These are phyloP conservation scores for Cynopterus brachyotis DNA, from an alignment of 2,113 vertebrate genomes.

Conservation along the genomic window DNA sequence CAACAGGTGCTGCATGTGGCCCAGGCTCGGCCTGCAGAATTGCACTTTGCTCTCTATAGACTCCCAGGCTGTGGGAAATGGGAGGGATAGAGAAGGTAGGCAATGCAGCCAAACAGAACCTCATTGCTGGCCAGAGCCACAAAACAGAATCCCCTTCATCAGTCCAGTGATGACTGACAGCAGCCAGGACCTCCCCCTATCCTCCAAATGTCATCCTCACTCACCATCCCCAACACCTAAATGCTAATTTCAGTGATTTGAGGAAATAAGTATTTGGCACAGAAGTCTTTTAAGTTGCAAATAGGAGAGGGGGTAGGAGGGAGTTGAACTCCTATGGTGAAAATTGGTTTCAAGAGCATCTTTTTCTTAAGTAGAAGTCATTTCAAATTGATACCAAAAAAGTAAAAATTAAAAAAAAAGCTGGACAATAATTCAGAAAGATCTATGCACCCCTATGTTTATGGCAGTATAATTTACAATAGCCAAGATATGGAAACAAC, in stretches of 20 bases:
- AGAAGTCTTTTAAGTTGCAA: not conserved
- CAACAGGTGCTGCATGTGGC: not conserved
- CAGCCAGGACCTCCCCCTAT: accelerated
- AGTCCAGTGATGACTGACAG: not conserved
- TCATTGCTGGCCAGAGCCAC: not conserved
- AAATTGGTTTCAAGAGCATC: not conserved
- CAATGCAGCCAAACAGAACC: not conserved
- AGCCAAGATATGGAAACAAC: no score
- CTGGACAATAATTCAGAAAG: no score
- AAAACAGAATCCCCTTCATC: not conserved
- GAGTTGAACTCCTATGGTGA: not conserved
- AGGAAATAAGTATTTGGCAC: not conserved
- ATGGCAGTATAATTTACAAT: no score
- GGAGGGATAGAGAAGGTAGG: not conserved
- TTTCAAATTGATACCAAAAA: not conserved
- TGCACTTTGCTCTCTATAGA: not conserved
- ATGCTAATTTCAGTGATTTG: not conserved
- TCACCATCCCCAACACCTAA: not conserved
- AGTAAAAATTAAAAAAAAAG: no score
- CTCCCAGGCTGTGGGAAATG: not conserved
- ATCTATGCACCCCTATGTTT: no score
- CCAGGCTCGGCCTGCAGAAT: accelerated
- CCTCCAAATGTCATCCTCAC: not conserved
- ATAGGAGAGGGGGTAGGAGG: not conserved
- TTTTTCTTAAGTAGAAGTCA: not conserved